These are phyloP conservation scores for Didymodactylos carnosus DNA, from an alignment of 2,888 invertebrate genomes.

Conservation along the genomic window DNA sequence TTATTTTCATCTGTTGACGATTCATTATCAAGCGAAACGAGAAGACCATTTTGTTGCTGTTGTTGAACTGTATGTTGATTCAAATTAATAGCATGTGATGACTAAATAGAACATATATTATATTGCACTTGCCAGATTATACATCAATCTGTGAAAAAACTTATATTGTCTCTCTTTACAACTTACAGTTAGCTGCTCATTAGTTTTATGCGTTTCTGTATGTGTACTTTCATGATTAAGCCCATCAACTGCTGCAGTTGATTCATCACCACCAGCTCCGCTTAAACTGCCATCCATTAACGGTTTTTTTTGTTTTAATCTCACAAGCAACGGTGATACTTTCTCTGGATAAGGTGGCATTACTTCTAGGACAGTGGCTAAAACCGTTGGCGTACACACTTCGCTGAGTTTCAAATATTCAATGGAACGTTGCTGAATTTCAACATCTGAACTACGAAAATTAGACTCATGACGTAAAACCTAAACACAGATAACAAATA, in stretches of 20 bases:
- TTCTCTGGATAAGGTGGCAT: constrained; percentile 99
- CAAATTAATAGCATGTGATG: no score
- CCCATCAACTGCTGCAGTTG: neutral
- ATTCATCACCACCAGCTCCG: neutral
- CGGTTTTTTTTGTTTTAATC: constrained; percentile 73
- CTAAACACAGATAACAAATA: no score
- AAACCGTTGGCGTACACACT: constrained; percentile 81
- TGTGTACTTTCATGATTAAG: neutral
- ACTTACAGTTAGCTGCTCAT: no score
- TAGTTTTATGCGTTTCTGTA: no score
- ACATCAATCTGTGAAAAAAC: neutral
- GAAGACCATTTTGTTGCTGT: neutral
- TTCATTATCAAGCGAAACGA: neutral
- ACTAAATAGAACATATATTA: no score
- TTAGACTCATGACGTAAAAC: constrained; percentile 54
- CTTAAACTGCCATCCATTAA: neutral
- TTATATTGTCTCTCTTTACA: neutral
- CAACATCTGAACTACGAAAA: constrained; percentile 86
- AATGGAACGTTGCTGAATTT: constrained; percentile 86
- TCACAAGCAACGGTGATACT: constrained; percentile 86
- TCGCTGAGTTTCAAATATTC: constrained; percentile 90
- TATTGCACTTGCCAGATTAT: no score
- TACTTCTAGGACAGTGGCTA: constrained; percentile 93
- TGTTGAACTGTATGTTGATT: neutral
- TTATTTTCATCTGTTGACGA: neutral